Conservation (phyloP, 2,888 invertebrate species). For the Vannuccia rotundouncinata region DNA sequence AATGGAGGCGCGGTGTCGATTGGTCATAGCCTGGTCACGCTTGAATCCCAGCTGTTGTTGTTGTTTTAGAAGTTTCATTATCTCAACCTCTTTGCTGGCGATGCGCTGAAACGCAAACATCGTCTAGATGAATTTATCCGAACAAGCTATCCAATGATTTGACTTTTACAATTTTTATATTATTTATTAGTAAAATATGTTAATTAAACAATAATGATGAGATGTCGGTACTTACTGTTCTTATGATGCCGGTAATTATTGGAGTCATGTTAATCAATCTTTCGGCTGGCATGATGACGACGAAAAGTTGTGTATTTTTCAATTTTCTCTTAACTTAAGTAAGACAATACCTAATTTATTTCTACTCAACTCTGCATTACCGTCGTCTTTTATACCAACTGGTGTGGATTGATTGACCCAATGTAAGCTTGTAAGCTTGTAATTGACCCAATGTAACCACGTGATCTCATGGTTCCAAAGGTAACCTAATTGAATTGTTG, state of each 20-base stretch:
- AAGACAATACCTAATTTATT: too few species aligned
- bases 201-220: conserved; percentile 12
- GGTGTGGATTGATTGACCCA: too few species aligned
- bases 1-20: background rate
- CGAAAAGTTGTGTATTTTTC: too few species aligned
- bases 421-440: too few species aligned
- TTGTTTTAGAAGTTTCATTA: background rate
- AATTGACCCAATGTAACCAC: too few species aligned
- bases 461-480: too few species aligned
- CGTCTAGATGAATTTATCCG: background rate
- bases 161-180: background rate
- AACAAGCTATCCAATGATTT: background rate
- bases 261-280: background rate
- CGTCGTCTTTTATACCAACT: too few species aligned
- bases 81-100: background rate
- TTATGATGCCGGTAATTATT: conserved; percentile 2
- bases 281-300: background rate
- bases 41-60: background rate
- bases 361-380: too few species aligned
- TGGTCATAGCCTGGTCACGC: background rate
- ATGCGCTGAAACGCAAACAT: background rate
- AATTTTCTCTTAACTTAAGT: too few species aligned
- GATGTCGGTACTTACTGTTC: background rate
- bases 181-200: background rate
- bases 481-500: too few species aligned